Evolutionary conservation across 2,113 vertebrate genomes (phyloP).

Genomic region (Ginglymostoma cirratum): DNA sequence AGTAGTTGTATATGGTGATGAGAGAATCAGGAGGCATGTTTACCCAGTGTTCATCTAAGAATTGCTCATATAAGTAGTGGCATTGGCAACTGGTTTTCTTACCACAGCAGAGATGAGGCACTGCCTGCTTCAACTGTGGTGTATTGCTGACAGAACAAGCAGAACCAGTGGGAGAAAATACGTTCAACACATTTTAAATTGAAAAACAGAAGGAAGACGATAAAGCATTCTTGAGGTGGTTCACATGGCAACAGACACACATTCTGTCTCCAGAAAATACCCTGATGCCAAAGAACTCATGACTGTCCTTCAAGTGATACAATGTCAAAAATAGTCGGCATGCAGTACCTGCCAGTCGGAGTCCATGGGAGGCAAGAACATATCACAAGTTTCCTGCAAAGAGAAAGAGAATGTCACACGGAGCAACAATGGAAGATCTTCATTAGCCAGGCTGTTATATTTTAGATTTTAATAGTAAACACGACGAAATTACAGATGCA

Average conservation of each 20-base stretch:
- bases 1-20: not conserved
- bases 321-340: not conserved
- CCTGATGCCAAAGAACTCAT: not conserved
- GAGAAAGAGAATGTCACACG: slow-evolving; percentile 36
- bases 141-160: not conserved
- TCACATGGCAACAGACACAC: not conserved
- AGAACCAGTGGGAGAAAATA: not conserved
- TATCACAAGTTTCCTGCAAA: slow-evolving; percentile 76
- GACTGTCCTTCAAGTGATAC: not conserved
- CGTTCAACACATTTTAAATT: not conserved
- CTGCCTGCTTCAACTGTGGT: not conserved
- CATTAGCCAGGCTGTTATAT: not conserved
- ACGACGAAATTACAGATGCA: not conserved
- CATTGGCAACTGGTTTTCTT: not conserved
- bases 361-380: slow-evolving; percentile 67
- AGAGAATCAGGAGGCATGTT: not conserved
- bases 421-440: not conserved
- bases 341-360: slow-evolving; percentile 83
- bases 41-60: not conserved
- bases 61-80: not conserved
- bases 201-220: not conserved
- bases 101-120: not conserved
- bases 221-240: not conserved
- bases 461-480: not conserved
- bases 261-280: not conserved